Evolutionary conservation across 2,888 invertebrate species (phyloP).

Genomic region (Ophonus ardosiacus): DNA sequence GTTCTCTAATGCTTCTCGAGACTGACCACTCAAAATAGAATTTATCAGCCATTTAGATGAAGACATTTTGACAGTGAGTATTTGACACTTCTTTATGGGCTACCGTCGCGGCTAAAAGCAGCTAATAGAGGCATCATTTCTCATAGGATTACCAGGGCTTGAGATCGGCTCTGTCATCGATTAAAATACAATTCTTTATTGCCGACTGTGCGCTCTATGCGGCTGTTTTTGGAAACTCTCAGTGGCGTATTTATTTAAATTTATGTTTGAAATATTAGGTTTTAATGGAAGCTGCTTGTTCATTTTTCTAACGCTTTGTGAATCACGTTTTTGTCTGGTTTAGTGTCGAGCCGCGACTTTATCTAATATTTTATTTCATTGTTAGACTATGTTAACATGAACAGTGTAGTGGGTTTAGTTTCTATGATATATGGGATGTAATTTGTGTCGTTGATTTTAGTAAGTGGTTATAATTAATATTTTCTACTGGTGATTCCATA

Average conservation of each 20-base stretch:
- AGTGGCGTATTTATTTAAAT: constrained; percentile 56
- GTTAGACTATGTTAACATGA: constrained; percentile 38
- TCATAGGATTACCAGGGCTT: constrained; percentile 52
- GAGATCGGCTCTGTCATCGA: constrained; percentile 52
- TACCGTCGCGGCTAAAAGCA: constrained; percentile 47
- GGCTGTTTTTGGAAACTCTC: constrained; percentile 40
- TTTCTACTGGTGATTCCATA: constrained; percentile 7
- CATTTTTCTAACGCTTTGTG: constrained; percentile 47
- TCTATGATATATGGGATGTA: constrained; percentile 7
- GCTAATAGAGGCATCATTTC: constrained; percentile 60
- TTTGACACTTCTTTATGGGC: constrained; percentile 63
- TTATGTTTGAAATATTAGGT: constrained; percentile 47
- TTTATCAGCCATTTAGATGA: constrained; percentile 63
- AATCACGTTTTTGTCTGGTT: constrained; percentile 40
- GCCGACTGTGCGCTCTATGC: constrained; percentile 28
- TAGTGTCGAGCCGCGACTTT: constrained; percentile 29
- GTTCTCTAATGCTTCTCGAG: constrained; percentile 29
- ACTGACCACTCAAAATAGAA: constrained; percentile 60
- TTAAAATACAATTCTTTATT: constrained; percentile 62
- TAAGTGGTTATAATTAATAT: constrained; percentile 38
- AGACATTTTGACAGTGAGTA: constrained; percentile 62
- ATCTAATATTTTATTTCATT: constrained; percentile 50
- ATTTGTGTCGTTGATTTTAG: constrained; percentile 46
- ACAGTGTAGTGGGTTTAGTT: constrained; percentile 2
- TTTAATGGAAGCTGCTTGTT: constrained; percentile 53